These are phyloP conservation scores for Troilus luridus DNA, from an alignment of 2,888 invertebrate genomes.

Conservation along the genomic window DNA sequence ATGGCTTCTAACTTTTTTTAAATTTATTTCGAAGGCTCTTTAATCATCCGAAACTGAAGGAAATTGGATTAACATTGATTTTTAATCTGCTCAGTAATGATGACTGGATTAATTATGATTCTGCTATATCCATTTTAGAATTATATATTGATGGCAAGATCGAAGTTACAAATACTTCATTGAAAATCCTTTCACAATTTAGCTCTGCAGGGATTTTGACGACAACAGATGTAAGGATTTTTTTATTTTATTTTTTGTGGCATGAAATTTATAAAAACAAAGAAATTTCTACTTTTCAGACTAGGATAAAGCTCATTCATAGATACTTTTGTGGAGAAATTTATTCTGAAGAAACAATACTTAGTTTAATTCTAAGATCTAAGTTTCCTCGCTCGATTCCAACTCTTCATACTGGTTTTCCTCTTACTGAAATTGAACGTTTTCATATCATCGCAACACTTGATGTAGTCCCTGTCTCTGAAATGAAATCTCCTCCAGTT, in stretches of 20 bases:
- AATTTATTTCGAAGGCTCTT: constrained; percentile 17
- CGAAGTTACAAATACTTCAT: constrained; percentile 17
- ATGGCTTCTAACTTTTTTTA: constrained; percentile 8
- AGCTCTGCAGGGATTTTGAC: constrained; percentile 21
- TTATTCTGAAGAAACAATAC: constrained; percentile 32
- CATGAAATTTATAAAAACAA: background rate
- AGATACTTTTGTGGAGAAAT: constrained; percentile 25
- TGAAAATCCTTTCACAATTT: constrained; percentile 34
- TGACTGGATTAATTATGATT: constrained; percentile 33
- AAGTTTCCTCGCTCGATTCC: background rate
- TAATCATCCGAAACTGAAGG: background rate
- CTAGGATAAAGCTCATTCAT: constrained; percentile 17
- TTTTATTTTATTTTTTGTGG: background rate
- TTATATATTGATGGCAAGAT: constrained; percentile 22
- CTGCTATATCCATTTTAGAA: background rate
- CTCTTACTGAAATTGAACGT: constrained; percentile 34
- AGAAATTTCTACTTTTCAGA: constrained; percentile 19
- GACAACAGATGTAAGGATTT: constrained; percentile 30
- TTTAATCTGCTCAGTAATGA: constrained; percentile 45
- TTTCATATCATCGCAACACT: constrained; percentile 17
- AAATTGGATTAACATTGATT: constrained; percentile 19
- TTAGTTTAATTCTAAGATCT: constrained; percentile 36
- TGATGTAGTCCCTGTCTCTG: background rate
- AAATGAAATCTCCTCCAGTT: background rate
- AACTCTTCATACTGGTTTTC: constrained; percentile 11